phyloP scores from a whole-genome alignment of 2,888 invertebrate genomes.

The Syrphus vitripennis region DNA sequence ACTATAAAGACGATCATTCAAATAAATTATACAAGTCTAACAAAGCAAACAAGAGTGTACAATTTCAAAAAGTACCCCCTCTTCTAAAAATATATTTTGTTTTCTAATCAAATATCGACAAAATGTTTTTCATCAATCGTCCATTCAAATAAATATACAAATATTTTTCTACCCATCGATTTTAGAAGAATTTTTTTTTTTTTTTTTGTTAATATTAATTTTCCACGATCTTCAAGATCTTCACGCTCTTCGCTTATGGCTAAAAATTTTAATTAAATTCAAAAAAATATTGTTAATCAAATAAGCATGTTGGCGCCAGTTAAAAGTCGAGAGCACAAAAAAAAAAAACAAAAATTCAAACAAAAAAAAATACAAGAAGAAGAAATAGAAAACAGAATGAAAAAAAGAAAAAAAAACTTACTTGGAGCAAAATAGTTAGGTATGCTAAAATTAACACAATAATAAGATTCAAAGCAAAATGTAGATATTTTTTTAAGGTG shows the following conservation, averaged over 20 bases:
- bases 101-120: conserved; percentile 22
- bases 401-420: conserved; percentile 2
- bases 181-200: neutral
- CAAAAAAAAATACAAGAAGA: conserved; percentile 16
- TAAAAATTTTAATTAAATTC: conserved; percentile 57
- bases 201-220: conserved; percentile 7
- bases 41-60: neutral
- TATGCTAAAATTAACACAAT: conserved; percentile 52
- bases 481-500: conserved; percentile 1
- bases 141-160: conserved; percentile 4
- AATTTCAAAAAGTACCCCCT: neutral
- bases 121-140: conserved; percentile 41
- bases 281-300: conserved; percentile 58
- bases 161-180: conserved; percentile 37
- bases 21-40: neutral
- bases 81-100: neutral
- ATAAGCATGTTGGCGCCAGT: conserved; percentile 70
- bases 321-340: conserved; percentile 42
- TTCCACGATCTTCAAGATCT: conserved; percentile 32
- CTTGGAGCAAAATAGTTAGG: conserved; percentile 7
- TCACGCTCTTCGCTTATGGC: conserved; percentile 29
- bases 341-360: conserved; percentile 6
- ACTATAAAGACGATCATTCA: neutral
- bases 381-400: neutral
- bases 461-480: conserved; percentile 28